A percentile compares a stretch with the other conserved stretches of the same genome.
Conservation (phyloP, 2,797 vertebrate genomes). For the Typhlichthys subterraneus region DNA sequence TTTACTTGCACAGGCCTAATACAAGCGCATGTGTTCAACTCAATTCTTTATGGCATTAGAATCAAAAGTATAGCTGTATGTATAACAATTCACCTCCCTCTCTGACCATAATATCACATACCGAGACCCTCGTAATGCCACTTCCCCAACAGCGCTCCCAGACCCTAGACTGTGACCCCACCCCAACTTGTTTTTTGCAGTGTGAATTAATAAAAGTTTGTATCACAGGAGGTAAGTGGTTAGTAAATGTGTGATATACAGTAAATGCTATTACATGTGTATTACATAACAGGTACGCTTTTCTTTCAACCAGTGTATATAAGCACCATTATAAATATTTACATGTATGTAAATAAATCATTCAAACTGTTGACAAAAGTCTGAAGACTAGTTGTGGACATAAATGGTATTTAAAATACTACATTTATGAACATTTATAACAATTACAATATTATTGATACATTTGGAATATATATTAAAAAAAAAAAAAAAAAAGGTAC, state of each 20-base stretch:
- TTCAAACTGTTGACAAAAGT: too few relatives aligned
- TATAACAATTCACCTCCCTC: conserved; percentile 21
- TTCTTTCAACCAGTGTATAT: conserved; percentile 1
- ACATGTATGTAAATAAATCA: too few relatives aligned
- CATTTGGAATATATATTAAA: not conserved
- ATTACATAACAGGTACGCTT: rapidly evolving
- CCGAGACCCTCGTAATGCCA: conserved; percentile 44
- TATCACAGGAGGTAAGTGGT: not conserved
- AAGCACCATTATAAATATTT: conserved; percentile 3
- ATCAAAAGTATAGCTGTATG: too few relatives aligned
- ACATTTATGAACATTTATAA: not conserved
- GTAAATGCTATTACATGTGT: not conserved
- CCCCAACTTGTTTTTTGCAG: not conserved
- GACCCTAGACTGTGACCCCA: not conserved
- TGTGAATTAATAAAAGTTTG: conserved; percentile 1
- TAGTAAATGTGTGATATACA: too few relatives aligned
- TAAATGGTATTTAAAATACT: not conserved
- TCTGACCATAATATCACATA: conserved; percentile 63
- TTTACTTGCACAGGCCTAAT: conserved; percentile 5
- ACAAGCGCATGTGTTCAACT: not conserved
- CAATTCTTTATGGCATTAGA: not conserved
- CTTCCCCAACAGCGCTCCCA: conserved; percentile 16
- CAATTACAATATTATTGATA: not conserved
- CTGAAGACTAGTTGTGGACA: too few relatives aligned
- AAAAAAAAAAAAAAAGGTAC: not conserved